Base-by-base conservation (phyloP, 1,140 invertebrate genomes). In the Drosophila parvula region DNA sequence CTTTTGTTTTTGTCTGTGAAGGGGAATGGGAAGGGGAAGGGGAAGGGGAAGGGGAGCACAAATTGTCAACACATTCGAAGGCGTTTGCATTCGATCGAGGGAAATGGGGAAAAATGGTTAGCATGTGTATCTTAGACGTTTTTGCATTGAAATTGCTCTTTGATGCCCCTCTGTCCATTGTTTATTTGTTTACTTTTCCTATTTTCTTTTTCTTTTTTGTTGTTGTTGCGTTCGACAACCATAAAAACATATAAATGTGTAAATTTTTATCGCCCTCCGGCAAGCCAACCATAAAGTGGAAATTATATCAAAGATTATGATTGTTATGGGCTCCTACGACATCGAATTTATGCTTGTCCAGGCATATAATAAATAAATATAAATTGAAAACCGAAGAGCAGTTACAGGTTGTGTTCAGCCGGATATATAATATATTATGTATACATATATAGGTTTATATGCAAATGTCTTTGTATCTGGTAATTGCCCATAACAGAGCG, bases 251-350 rank as follows among this genome's bases (percentile, higher is more conserved):
- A 79, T 88, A 64, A 83, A 88, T 88, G 83, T 86, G 71, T 77
- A 74, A 62, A 83, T 79, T 86, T 86, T 73, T 86, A 74, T 86
- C 41, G 50, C 56, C 63, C 41, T 27, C 12, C 69, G 47, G 56
- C 69, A 58, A 47, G 53, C 61, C 47, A 61, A 68, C 63, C 73
- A 89, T 88, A 89, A 88, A 88, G 77, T 83, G 64, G 68, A 84
- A 89, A 84, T 88, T 89, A 88, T 89, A 80, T 81, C 68, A 30
- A 78, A 89, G 84, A 88, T 89, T 88, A 88, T 88, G 64, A 89
- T 83, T 82, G 84, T 60, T 74, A 78, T 85, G 45, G 67, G 58
- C 48, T 47, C 58, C 45, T 22, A 40, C 45, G 61, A 38, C 41
- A 67, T 51, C 10, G 8, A 60, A 77, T 76, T 59, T 67, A 76